phyloP scores from a whole-genome alignment of 1,140 invertebrate species.

The Nymphalis io region DNA sequence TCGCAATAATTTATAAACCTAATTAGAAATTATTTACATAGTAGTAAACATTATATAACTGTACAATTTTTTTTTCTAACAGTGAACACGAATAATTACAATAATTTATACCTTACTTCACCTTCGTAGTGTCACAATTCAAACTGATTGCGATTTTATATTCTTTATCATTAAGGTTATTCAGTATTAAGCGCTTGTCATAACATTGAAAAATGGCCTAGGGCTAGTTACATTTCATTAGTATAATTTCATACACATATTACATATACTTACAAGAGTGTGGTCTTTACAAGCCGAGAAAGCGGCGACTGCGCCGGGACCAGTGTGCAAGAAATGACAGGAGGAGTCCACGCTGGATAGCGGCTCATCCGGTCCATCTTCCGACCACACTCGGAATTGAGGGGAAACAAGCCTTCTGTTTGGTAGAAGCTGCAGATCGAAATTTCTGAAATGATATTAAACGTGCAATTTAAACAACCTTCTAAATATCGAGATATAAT shows the following conservation, averaged over 20 bases:
- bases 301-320: constrained; percentile 67
- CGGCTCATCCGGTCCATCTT: constrained; percentile 56
- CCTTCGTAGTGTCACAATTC: neutral
- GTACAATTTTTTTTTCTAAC: no score
- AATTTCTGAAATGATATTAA: constrained; percentile 59
- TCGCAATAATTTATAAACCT: neutral
- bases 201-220: constrained; percentile 24
- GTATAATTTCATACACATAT: neutral
- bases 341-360: constrained; percentile 60
- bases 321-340: constrained; percentile 73
- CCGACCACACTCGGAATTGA: constrained; percentile 72
- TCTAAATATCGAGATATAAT: neutral
- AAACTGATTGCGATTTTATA: constrained; percentile 3
- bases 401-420: constrained; percentile 72
- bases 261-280: constrained; percentile 57
- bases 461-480: neutral
- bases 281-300: constrained; percentile 76
- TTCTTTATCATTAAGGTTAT: neutral
- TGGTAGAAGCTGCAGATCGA: constrained; percentile 71
- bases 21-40: no score
- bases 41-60: no score
- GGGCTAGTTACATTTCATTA: constrained; percentile 20
- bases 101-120: neutral
- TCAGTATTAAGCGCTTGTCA: no score
- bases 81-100: no score